phyloP scores from a whole-genome alignment of 2,888 invertebrate genomes.

The Alitta virens region DNA sequence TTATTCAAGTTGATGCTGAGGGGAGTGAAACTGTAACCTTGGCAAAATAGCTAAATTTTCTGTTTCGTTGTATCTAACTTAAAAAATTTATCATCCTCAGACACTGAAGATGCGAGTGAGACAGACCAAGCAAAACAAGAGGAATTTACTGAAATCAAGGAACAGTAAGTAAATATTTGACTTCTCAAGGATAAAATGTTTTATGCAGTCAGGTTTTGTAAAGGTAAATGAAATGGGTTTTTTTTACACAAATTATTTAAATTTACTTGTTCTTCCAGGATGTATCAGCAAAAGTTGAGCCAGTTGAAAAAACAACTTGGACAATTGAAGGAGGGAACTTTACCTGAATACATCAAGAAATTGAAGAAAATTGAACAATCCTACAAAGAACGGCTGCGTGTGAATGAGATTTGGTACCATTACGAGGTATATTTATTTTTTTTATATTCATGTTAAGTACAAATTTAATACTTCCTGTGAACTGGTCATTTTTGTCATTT shows the following conservation, averaged over 20 bases:
- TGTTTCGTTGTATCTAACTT: too few species aligned
- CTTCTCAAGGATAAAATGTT: too few species aligned
- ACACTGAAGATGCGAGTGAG: constrained; percentile 95
- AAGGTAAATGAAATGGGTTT: too few species aligned
- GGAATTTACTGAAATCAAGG: constrained; percentile 81
- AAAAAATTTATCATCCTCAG: too few species aligned
- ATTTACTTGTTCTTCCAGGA: constrained; percentile 59
- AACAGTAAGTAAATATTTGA: constrained; percentile 67
- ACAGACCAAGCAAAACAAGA: constrained; percentile 79
- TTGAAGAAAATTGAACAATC: constrained; percentile 79
- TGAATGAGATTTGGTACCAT: constrained; percentile 54
- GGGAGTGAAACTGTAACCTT: too few species aligned
- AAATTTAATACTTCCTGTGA: too few species aligned
- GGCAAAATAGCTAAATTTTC: too few species aligned
- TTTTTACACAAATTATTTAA: too few species aligned
- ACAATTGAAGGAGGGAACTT: constrained; percentile 80
- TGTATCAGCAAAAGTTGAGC: constrained; percentile 80
- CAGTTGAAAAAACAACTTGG: constrained; percentile 85
- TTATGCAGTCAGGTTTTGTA: too few species aligned
- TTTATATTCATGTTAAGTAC: too few species aligned
- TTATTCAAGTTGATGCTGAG: too few species aligned
- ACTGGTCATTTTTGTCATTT: not conserved
- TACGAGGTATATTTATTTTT: constrained; percentile 45
- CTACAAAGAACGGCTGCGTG: constrained; percentile 70
- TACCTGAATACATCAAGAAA: constrained; percentile 81